These are phyloP conservation scores for Calliopum simillimum DNA, from an alignment of 2,888 invertebrate genomes.

Conservation along the genomic window DNA sequence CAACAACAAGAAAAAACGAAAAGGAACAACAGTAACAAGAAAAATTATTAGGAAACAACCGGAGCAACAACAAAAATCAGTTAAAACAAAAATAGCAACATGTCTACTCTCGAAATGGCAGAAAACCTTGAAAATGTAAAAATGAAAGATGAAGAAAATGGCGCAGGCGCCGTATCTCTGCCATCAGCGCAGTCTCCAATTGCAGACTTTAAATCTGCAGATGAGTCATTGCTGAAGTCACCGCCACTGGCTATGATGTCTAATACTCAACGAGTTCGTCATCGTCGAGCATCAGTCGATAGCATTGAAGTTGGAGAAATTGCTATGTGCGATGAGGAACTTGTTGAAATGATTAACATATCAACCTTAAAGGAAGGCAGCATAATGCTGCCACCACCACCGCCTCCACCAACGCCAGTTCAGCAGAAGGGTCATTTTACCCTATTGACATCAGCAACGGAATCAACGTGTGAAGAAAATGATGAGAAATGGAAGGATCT, in stretches of 20 bases:
- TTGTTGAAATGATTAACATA: slow-evolving; percentile 43
- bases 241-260: slow-evolving; percentile 8
- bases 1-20: neutral
- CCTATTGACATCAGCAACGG: slow-evolving; percentile 33
- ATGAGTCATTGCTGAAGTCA: neutral
- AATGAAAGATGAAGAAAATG: slow-evolving; percentile 50
- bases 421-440: slow-evolving; percentile 38
- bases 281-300: slow-evolving; percentile 38
- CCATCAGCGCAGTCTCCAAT: neutral
- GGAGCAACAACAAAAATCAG: slow-evolving; percentile 4
- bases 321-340: slow-evolving; percentile 34
- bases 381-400: slow-evolving; percentile 50
- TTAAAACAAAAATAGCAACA: slow-evolving; percentile 27
- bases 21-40: neutral
- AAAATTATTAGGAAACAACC: neutral
- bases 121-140: slow-evolving; percentile 40
- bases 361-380: slow-evolving; percentile 42
- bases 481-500: slow-evolving; percentile 55
- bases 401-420: slow-evolving; percentile 58
- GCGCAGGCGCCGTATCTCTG: slow-evolving; percentile 55
- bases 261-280: slow-evolving; percentile 35
- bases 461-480: too few relatives aligned
- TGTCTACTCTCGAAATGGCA: slow-evolving; percentile 49
- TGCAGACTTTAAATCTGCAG: neutral
- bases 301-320: slow-evolving; percentile 40